Conservation (phyloP, 2,797 vertebrate species). For the Ciconia nigra region DNA sequence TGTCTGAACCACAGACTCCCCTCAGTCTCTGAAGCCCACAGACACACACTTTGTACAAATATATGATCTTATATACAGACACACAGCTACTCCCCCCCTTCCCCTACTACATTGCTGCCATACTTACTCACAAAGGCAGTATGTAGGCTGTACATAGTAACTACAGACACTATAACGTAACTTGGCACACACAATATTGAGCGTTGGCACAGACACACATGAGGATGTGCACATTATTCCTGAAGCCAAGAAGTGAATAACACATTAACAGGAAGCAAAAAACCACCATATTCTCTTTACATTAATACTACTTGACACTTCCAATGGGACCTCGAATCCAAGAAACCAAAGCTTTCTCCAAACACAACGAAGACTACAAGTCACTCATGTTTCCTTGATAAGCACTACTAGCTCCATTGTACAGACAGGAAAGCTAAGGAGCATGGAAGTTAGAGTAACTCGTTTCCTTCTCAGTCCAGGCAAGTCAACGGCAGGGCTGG, state of each 20-base stretch:
- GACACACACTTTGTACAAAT: constrained; percentile 56
- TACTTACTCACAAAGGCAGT: constrained; percentile 35
- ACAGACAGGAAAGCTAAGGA: not conserved
- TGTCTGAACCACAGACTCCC: constrained; percentile 72
- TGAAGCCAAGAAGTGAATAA: constrained; percentile 6
- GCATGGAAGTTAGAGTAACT: not conserved
- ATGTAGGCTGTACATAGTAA: constrained; percentile 12
- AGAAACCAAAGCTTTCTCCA: not conserved
- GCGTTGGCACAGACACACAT: not conserved
- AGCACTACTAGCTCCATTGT: not conserved
- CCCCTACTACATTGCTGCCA: not conserved
- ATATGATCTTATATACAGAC: constrained; percentile 59
- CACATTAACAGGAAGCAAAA: not conserved
- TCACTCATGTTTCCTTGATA: not conserved
- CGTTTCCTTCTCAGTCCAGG: not conserved
- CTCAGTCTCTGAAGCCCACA: constrained; percentile 63
- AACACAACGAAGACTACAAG: not conserved
- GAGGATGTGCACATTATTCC: constrained; percentile 26
- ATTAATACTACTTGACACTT: constrained; percentile 2
- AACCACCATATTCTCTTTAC: not conserved
- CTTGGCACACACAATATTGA: not conserved
- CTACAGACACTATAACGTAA: not conserved
- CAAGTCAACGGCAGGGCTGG: not conserved
- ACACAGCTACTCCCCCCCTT: not conserved
- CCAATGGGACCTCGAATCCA: not conserved